These are phyloP conservation scores for Hippocampus kuda DNA, from an alignment of 2,797 vertebrate genomes.

Conservation along the genomic window DNA sequence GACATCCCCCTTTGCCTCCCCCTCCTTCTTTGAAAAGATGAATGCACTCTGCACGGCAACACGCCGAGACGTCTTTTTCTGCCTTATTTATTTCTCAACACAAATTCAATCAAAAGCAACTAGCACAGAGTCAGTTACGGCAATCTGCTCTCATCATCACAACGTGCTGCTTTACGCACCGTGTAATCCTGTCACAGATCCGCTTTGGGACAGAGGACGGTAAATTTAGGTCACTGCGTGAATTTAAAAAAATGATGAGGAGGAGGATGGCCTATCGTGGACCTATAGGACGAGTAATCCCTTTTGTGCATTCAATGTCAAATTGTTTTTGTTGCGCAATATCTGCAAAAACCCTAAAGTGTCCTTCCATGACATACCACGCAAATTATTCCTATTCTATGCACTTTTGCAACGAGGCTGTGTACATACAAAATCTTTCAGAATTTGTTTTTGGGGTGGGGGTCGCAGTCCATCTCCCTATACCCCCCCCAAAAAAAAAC, in stretches of 20 bases:
- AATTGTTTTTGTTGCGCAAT: not conserved
- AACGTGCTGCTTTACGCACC: constrained; percentile 22
- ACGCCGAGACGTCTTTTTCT: too few relatives aligned
- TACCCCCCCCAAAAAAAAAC: not conserved
- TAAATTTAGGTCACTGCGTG: constrained; percentile 56
- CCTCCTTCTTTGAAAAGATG: not conserved
- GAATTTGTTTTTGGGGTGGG: too few relatives aligned
- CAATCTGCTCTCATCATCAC: constrained; percentile 32
- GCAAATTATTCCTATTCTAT: not conserved
- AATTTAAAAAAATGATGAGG: constrained; percentile 24
- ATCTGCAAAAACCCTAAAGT: not conserved
- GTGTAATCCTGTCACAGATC: constrained; percentile 52
- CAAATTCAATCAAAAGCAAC: too few relatives aligned
- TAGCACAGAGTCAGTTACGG: not conserved
- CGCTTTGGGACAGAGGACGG: constrained; percentile 36
- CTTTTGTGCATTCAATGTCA: not conserved
- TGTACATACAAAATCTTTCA: too few relatives aligned
- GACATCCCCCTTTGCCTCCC: not conserved
- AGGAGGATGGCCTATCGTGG: not conserved
- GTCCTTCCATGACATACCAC: not conserved
- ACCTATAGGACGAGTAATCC: not conserved
- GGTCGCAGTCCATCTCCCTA: too few relatives aligned
- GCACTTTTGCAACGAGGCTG: too few relatives aligned
- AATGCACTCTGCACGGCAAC: not conserved
- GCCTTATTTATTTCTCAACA: too few relatives aligned